phyloP scores from a whole-genome alignment of 2,888 invertebrate species.

The Conistra vaccinii region DNA sequence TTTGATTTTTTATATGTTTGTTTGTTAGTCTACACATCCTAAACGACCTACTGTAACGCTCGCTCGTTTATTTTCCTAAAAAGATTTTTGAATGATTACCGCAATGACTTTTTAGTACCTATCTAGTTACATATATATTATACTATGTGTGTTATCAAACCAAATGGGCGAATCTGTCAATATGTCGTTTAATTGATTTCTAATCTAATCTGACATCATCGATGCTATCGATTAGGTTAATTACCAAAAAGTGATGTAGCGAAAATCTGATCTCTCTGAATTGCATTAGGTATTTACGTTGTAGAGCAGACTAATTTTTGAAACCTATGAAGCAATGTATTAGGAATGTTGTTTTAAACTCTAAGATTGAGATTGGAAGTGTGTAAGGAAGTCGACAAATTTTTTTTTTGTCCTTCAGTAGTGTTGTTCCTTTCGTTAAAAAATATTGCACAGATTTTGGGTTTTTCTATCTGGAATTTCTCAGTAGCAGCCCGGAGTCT shows the following conservation, averaged over 20 bases:
- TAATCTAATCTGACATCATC: not conserved
- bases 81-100: no score
- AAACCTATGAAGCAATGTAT: not conserved
- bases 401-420: no score
- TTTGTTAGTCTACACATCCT: no score
- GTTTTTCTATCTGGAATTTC: no score
- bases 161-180: not conserved
- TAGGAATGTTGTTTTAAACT: not conserved
- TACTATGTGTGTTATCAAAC: not conserved
- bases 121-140: not conserved
- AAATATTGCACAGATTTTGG: no score
- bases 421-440: no score
- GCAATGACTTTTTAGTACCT: not conserved
- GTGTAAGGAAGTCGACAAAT: no score
- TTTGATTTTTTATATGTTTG: no score
- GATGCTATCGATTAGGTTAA: not conserved
- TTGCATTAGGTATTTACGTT: not conserved
- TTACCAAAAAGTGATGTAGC: not conserved
- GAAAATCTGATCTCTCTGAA: not conserved
- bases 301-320: not conserved
- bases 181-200: not conserved
- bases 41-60: no score
- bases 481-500: no score
- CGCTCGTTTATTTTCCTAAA: not conserved
- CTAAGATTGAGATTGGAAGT: not conserved